Base-by-base conservation (phyloP, 2,888 invertebrate species). In the Physocephala rufipes region DNA sequence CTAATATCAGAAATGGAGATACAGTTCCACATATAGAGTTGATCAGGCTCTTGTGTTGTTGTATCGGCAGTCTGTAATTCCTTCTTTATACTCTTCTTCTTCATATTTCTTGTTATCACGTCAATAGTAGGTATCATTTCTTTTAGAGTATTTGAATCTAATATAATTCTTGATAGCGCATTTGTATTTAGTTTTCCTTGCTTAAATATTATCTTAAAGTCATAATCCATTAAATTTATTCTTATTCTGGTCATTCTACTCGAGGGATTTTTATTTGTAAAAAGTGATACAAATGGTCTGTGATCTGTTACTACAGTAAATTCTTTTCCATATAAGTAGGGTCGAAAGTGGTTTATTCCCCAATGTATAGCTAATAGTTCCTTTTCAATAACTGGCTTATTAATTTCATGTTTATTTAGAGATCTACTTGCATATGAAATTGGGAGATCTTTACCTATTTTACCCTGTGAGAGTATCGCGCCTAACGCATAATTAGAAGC, bases 121-220 rank as follows among this genome's bases (percentile, higher is more conserved):
- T n/a, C 2, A 3, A 53, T 7, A 3, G 53, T 53, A 9, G 21
- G 21, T 53, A n/a, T 7, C 21, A 53, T n/a, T n/a, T 19, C 2
- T 53, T 9, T 53, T 53, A 53, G 21, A 4, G 21, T 53, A 53
- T 53, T 36, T n/a, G 55, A 55, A 28, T 67, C 55, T 16, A 67
- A n/a, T 55, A 55, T 53, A 13, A 67, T 55, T 53, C 67, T 55
- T 15, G 67, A 67, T n/a, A 67, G 36, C 53, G 67, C 67, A n/a
- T 67, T 67, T 28, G 67, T 67, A 21, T 67, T 67, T 19, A 67
- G 21, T 19, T 36, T 67, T n/a, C 55, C 67, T 55, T 67, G 13
- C 43, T 67, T 67, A 19, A n/a, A 67, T 24, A 67, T 53, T 7
- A 67, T 67, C 12, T 67, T 43, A 24, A 67, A 67, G 55, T 67